These are phyloP conservation scores for Halcyon senegalensis DNA, from an alignment of 2,113 vertebrate genomes.

Conservation along the genomic window DNA sequence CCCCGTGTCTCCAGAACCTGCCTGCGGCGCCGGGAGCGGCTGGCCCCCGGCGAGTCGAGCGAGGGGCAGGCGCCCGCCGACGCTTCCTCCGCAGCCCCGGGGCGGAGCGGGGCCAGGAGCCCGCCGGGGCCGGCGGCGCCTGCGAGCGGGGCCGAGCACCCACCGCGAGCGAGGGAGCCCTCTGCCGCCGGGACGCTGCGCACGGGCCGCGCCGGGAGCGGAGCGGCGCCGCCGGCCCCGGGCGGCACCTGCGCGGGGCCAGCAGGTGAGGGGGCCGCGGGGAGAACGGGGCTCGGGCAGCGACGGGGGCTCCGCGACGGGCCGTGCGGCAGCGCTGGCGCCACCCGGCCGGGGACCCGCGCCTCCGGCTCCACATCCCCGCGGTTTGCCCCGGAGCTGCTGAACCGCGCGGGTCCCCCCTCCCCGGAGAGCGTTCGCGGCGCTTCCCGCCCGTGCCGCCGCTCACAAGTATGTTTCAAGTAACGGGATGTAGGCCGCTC, in stretches of 20 bases:
- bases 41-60: neutral
- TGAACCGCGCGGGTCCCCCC: neutral
- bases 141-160: neutral
- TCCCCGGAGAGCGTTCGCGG: neutral
- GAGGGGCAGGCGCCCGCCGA: neutral
- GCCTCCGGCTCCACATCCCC: neutral
- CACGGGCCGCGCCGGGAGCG: neutral
- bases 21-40: neutral
- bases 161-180: neutral
- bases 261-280: neutral
- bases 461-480: neutral
- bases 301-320: neutral
- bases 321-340: neutral
- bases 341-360: neutral
- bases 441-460: neutral
- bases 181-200: neutral
- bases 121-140: neutral
- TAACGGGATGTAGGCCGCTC: fast-evolving
- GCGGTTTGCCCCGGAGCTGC: neutral
- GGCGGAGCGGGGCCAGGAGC: neutral
- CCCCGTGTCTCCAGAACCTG: neutral
- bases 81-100: neutral
- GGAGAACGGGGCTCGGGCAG: neutral
- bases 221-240: neutral
- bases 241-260: neutral